Percentiles rank a stretch among this genome's conserved stretches.
phyloP scores from a whole-genome alignment of 2,113 vertebrate genomes.

The Oreochromis spilurus region DNA sequence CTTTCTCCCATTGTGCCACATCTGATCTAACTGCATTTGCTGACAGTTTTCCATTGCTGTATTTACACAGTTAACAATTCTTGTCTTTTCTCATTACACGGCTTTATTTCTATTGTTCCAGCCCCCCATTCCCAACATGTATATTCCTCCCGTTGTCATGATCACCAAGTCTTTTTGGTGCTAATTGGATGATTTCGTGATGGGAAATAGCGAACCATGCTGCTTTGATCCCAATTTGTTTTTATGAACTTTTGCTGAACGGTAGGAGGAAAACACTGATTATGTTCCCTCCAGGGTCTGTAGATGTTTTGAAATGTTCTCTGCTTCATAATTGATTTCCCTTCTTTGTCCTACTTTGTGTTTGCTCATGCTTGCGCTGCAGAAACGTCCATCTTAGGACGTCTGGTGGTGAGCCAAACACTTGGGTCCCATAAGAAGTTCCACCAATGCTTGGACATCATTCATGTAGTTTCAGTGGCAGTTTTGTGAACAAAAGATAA shows the following conservation, averaged over 20 bases:
- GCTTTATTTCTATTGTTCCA: neutral
- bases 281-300: neutral
- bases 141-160: neutral
- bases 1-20: neutral
- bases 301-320: neutral
- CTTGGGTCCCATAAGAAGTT: neutral
- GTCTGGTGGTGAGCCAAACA: neutral
- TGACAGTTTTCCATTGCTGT: neutral
- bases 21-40: neutral
- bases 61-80: neutral
- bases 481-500: neutral
- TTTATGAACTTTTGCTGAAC: conserved; percentile 9
- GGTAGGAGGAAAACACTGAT: neutral
- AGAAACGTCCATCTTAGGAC: neutral
- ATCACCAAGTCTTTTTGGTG: neutral
- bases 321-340: neutral
- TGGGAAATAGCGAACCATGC: neutral
- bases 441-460: neutral
- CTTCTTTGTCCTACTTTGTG: neutral
- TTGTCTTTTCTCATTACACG: neutral
- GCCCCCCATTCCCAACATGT: neutral
- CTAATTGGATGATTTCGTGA: conserved; percentile 18
- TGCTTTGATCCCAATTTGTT: neutral
- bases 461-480: neutral
- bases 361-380: neutral